These are phyloP conservation scores for Cylas formicarius DNA, from an alignment of 1,140 invertebrate species.

Conservation along the genomic window DNA sequence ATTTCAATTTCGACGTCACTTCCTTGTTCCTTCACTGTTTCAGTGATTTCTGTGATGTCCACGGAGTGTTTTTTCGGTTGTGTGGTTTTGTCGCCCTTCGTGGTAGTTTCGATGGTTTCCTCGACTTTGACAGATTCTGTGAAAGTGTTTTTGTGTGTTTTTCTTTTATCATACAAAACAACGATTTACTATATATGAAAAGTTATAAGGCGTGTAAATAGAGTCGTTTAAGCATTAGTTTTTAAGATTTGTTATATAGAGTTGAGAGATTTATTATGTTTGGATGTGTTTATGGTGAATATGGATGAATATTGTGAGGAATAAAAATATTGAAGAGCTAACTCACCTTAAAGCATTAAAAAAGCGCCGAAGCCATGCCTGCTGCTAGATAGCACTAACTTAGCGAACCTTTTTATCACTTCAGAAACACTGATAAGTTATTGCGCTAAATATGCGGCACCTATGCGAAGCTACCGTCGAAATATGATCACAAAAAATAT, in stretches of 20 bases:
- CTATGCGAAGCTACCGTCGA: no score
- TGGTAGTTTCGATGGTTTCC: constrained; percentile 33
- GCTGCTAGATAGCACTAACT: constrained; percentile 12
- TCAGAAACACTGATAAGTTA: no score
- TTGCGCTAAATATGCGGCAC: no score
- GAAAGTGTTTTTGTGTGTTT: constrained; percentile 39
- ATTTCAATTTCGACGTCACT: constrained; percentile 44
- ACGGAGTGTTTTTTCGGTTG: constrained; percentile 35
- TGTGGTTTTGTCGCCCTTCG: constrained; percentile 21
- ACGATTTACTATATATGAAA: no score
- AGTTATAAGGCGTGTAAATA: constrained; percentile 22
- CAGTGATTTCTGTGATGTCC: constrained; percentile 39
- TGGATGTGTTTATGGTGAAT: constrained; percentile 12
- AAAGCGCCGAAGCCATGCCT: constrained; percentile 13
- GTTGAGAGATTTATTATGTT: constrained; percentile 12
- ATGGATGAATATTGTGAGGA: constrained; percentile 13
- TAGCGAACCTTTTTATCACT: no score
- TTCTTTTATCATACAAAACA: constrained; percentile 1
- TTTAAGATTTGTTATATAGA: constrained; percentile 13
- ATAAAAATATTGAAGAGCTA: constrained; percentile 11
- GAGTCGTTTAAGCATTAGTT: constrained; percentile 19
- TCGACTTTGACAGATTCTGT: constrained; percentile 45
- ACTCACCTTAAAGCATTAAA: constrained; percentile 18
- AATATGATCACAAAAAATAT: no score
- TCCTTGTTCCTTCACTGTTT: constrained; percentile 36